These are phyloP conservation scores for Caenorhabditis inopinata DNA, from an alignment of 1,140 invertebrate species.

Conservation along the genomic window DNA sequence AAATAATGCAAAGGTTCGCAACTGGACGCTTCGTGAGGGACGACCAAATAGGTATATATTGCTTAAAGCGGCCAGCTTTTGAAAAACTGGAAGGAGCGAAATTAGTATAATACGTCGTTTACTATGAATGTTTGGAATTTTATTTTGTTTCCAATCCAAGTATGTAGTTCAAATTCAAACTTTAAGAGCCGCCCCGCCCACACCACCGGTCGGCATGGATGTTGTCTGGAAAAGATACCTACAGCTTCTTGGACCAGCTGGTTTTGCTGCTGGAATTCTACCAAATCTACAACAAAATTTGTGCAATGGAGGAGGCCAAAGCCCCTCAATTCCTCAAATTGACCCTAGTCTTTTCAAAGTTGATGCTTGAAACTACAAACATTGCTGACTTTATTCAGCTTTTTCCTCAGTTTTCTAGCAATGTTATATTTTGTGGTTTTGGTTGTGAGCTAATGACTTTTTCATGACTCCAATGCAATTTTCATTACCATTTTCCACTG, in stretches of 20 bases:
- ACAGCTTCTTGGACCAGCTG: constrained; percentile 52
- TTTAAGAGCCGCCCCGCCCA: constrained; percentile 28
- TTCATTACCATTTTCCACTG: too few species aligned
- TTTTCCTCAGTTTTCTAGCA: too few species aligned
- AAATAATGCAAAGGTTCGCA: constrained; percentile 65
- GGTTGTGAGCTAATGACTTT: neutral
- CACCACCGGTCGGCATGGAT: constrained; percentile 46
- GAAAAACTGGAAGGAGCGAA: too few species aligned
- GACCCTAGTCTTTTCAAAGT: neutral
- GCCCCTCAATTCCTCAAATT: neutral
- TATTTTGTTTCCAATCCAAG: too few species aligned
- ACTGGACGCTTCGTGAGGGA: constrained; percentile 65
- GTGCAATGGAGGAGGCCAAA: neutral
- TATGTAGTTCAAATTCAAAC: too few species aligned
- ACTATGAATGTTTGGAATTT: too few species aligned
- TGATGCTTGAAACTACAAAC: neutral
- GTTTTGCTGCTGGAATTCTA: constrained; percentile 54
- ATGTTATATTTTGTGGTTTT: neutral
- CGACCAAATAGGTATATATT: constrained; percentile 59
- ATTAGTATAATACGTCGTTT: too few species aligned
- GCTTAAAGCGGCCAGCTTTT: neutral
- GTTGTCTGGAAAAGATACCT: constrained; percentile 56
- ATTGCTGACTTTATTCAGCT: too few species aligned
- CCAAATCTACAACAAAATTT: neutral
- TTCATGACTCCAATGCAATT: neutral